Base-by-base conservation (phyloP, 2,797 vertebrate genomes). In the Carapus acus region DNA sequence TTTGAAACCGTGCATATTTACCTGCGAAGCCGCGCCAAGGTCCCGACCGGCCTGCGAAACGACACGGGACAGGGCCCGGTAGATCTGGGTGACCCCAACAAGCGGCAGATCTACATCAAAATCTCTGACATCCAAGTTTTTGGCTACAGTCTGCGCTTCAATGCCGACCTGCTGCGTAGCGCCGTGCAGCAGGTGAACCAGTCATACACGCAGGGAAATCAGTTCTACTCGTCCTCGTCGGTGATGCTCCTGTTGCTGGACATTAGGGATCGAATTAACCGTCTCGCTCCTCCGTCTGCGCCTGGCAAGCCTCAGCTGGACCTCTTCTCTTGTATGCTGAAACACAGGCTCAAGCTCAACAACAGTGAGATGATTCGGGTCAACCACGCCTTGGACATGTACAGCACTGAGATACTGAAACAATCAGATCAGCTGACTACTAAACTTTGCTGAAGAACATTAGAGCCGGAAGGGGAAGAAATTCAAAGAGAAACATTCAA, bases 1-100 rank as follows among this genome's bases (percentile, higher is more conserved):
- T 98, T 99, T 21, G 96, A 99, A 87, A 99, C 96, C 0, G 96
- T 99, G 50, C 96, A 99, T 78, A 97, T 99, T 86, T 99, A 99
- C 87, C 86, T 99, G 59, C 92, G 96, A 42, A 99, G 95, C 83
- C 94, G 96, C 43, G 93, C 93, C 58, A 96, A 96, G 87, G 88
- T 97, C 69, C 93, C 95, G 1, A 90, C 94, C 8, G 87, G 92
- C 11, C 85, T 96, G 57, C 93, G 94, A 18, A 98, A 98, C 0
- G 94, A 98, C 74, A 97, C 95, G 1, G 91, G 93, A 54, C 93
- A 96, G 80, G 94, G 94, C 47, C 96, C 96, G 0, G 94, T 98
- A 77, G 95, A 97, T 81, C 91, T 98, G 23, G 95, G 91, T 0
- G 96, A 98, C 75, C 95, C 96, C 46, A 93, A 87, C 84, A 98